Conservation (phyloP, 53 echinoderm and acorn worm species). For the Holothuria leucospilota region DNA sequence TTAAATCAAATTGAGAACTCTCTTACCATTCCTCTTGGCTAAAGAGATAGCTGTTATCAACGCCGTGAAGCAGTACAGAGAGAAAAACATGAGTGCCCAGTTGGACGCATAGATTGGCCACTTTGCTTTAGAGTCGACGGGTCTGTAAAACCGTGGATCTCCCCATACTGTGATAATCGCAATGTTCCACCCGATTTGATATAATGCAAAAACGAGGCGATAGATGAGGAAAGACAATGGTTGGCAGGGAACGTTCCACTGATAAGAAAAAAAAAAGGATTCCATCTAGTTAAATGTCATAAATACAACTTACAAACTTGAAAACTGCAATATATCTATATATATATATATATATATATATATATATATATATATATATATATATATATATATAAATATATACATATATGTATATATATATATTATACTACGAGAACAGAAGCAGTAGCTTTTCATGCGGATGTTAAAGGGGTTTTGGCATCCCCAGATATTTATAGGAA, state of each 20-base stretch:
- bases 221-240: constrained; percentile 59
- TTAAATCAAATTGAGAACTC: not conserved
- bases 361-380: no score
- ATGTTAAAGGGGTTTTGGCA: no score
- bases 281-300: no score
- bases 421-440: no score
- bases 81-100: constrained; percentile 68
- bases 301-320: no score
- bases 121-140: constrained; percentile 67
- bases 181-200: constrained; percentile 74
- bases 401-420: no score
- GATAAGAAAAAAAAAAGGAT: not conserved
- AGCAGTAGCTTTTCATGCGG: no score
- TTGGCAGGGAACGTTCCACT: constrained; percentile 68
- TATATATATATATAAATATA: no score
- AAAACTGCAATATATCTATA: no score
- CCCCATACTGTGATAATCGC: constrained; percentile 66
- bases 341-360: no score
- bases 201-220: constrained; percentile 65
- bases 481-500: no score
- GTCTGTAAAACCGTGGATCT: constrained; percentile 65
- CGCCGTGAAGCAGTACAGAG: constrained; percentile 61
- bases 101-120: constrained; percentile 82
- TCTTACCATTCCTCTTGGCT: constrained; percentile 11
- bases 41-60: constrained; percentile 37